A percentile compares a stretch with the other conserved stretches of the same genome.
phyloP scores from a whole-genome alignment of 2,797 vertebrate genomes.

The Coregonus sp. region DNA sequence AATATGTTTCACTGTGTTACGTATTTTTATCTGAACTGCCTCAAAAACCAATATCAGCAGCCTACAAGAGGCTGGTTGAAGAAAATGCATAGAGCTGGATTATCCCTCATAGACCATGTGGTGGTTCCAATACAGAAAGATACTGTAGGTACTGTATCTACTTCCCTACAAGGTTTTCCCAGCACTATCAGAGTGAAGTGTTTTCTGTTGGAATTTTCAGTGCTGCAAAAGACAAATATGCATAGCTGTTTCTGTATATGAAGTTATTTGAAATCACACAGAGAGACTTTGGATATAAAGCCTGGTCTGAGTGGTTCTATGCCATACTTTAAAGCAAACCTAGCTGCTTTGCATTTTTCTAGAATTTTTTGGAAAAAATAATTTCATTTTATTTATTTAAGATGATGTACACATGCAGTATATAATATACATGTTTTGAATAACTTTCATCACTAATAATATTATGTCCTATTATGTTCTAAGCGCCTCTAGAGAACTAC shows the following conservation, averaged over 20 bases:
- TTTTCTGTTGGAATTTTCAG: slow-evolving; percentile 8
- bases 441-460: slow-evolving; percentile 46
- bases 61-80: slow-evolving; percentile 20
- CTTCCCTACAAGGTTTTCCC: neutral
- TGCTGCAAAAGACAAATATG: slow-evolving; percentile 35
- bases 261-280: slow-evolving; percentile 36
- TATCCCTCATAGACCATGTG: slow-evolving; percentile 17
- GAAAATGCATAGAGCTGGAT: neutral
- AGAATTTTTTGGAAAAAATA: slow-evolving; percentile 39
- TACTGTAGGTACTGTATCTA: neutral
- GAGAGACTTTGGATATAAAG: slow-evolving; percentile 40
- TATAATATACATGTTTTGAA: slow-evolving; percentile 56
- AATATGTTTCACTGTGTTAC: slow-evolving; percentile 43
- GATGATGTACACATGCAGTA: slow-evolving; percentile 48
- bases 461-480: slow-evolving; percentile 15
- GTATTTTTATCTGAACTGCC: slow-evolving; percentile 35
- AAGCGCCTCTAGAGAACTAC: slow-evolving; percentile 3
- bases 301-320: slow-evolving; percentile 33
- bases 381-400: slow-evolving; percentile 71
- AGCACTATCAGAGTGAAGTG: neutral
- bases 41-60: slow-evolving; percentile 44
- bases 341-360: slow-evolving; percentile 64
- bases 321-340: slow-evolving; percentile 60
- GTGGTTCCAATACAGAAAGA: neutral
- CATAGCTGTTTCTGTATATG: slow-evolving; percentile 35